These are phyloP conservation scores for Ceratina japonica DNA, from an alignment of 1,140 invertebrate species.

Conservation along the genomic window DNA sequence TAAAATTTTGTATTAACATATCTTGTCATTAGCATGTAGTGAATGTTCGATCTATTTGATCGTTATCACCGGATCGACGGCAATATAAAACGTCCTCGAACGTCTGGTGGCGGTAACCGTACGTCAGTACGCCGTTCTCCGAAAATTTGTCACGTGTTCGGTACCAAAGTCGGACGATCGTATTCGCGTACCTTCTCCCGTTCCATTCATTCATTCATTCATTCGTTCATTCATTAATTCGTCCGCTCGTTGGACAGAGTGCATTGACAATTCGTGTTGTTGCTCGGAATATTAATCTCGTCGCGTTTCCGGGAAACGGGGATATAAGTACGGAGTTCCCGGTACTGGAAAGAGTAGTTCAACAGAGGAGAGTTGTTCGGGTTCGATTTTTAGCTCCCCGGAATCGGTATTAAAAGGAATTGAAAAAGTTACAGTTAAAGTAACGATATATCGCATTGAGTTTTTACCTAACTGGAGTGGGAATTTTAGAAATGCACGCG, in stretches of 20 bases:
- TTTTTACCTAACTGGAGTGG: no score
- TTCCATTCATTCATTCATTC: slow-evolving; percentile 14
- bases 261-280: neutral
- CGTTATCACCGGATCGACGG: no score
- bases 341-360: neutral
- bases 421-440: no score
- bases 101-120: no score
- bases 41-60: no score
- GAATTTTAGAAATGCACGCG: no score
- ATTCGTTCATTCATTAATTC: neutral
- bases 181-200: neutral
- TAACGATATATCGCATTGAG: neutral
- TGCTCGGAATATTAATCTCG: slow-evolving; percentile 50
- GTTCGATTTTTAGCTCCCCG: neutral
- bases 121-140: neutral
- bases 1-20: no score
- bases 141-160: neutral
- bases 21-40: no score
- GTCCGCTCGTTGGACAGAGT: no score
- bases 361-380: neutral
- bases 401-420: no score
- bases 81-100: no score
- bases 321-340: neutral
- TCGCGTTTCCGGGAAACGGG: slow-evolving; percentile 46
- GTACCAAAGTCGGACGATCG: neutral